phyloP scores from a whole-genome alignment of 2,113 vertebrate genomes.

The Tragelaphus buxtoni region DNA sequence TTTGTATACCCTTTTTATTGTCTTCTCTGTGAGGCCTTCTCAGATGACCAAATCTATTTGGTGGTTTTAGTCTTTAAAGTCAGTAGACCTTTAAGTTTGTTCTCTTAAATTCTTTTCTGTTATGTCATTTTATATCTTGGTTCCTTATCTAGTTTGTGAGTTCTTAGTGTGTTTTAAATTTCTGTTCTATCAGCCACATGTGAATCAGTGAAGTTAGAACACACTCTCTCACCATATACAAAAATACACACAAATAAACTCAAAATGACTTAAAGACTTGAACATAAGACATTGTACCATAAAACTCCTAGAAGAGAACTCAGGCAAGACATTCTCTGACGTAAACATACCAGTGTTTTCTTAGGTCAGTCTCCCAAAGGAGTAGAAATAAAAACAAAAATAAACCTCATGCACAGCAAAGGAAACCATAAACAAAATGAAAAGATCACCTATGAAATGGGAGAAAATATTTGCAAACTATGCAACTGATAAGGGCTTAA shows the following conservation, averaged over 20 bases:
- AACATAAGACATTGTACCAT: neutral
- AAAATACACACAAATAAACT: neutral
- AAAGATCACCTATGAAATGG: neutral
- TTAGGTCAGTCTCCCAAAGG: neutral
- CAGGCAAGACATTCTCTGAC: neutral
- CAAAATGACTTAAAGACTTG: neutral
- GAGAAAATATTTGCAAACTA: neutral
- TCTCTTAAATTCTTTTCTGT: neutral
- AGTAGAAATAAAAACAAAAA: neutral
- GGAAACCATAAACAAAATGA: neutral
- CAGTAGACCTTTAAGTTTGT: neutral
- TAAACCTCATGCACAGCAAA: neutral
- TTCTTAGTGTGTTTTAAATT: neutral
- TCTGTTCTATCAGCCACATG: neutral
- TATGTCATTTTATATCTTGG: neutral
- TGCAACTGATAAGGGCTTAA: neutral
- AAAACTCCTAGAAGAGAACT: neutral
- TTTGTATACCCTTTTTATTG: neutral
- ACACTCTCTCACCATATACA: neutral
- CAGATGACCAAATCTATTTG: neutral
- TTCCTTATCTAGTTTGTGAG: neutral
- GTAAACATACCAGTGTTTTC: neutral
- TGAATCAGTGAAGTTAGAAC: neutral
- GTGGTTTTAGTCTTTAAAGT: neutral
- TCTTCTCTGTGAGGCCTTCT: neutral